Base-by-base conservation (phyloP, 2,113 vertebrate genomes). In the Procapra przewalskii region DNA sequence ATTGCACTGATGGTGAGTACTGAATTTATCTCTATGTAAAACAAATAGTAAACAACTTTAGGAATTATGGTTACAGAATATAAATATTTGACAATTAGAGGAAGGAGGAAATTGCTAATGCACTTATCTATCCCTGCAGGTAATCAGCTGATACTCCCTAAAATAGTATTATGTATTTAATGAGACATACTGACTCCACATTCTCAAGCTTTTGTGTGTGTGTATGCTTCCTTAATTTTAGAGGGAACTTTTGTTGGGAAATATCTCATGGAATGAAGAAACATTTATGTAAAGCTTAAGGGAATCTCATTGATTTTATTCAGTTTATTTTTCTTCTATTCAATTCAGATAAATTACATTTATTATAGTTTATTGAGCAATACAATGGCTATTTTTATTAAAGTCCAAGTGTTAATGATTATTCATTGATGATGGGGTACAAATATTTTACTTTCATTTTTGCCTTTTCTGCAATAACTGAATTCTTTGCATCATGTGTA, bases 151-250 rank as follows among this genome's bases (percentile, higher is more conserved):
- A 40, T 79, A 81, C 45, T 77, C 55, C 62, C 89, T 96, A 79
- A 85, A 95, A 64, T 50, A 33, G 2, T 23, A 86, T 90, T 91
- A 77, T 67, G 15, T 48, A 29, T 86, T 91, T 88, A 94, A 91
- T 79, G 86, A 97, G 67, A 96, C n/a, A 55, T 88, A 88, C 89
- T 89, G 88, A 96, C 82, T 94, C 62, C 75, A 81, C 16, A 89
- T 45, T 81, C 17, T 60, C 64, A 52, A 62, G 89, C 43, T 84
- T 96, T 54, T 62, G 91, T 67, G 31, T 62, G 45, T 48, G 45
- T 48, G n/a, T 79, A 43, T 92, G 40, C 77, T 87, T 82, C 23
- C 80, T 93, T 95, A 93, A 77, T 62, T 88, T 96, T 89, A 93
- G 54, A 96, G 36, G 52, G 71, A 57, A 3, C 15, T 84, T 95